Conservation (phyloP, 2,888 invertebrate species). For the Xylocampa areola region DNA sequence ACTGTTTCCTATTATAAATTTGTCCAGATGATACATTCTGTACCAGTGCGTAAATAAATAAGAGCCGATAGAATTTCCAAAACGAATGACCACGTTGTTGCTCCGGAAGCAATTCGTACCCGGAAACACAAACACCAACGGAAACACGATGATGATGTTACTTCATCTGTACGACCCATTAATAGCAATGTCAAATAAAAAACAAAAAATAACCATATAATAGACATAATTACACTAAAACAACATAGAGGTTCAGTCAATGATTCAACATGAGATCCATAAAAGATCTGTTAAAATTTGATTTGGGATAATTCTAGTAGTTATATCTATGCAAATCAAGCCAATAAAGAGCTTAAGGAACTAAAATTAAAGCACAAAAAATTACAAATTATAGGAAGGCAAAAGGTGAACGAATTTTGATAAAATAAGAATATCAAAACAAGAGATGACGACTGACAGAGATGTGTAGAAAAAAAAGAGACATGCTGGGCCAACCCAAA, state of each 20-base stretch:
- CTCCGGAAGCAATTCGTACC: slow-evolving; percentile 78
- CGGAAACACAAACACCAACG: slow-evolving; percentile 76
- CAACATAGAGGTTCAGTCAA: slow-evolving; percentile 33
- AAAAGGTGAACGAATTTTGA: too few relatives aligned
- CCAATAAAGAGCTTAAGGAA: background rate
- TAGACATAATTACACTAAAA: slow-evolving; percentile 49
- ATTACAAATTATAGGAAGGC: too few relatives aligned
- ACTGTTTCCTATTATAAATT: too few relatives aligned
- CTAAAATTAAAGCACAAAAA: too few relatives aligned
- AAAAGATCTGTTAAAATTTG: slow-evolving; percentile 31
- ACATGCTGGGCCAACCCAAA: too few relatives aligned
- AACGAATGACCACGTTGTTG: slow-evolving; percentile 54
- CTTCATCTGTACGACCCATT: slow-evolving; percentile 71
- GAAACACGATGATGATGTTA: slow-evolving; percentile 71
- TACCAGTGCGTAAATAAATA: too few relatives aligned
- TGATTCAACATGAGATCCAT: slow-evolving; percentile 18
- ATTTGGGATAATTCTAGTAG: slow-evolving; percentile 7
- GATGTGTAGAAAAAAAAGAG: too few relatives aligned
- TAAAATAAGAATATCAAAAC: too few relatives aligned
- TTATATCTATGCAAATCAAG: background rate
- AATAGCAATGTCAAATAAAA: slow-evolving; percentile 74
- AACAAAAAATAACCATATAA: slow-evolving; percentile 63
- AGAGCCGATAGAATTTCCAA: slow-evolving; percentile 39
- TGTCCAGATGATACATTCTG: too few relatives aligned
- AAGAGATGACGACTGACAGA: too few relatives aligned